These are phyloP conservation scores for Poecilus cupreus DNA, from an alignment of 2,888 invertebrate species.

Conservation along the genomic window DNA sequence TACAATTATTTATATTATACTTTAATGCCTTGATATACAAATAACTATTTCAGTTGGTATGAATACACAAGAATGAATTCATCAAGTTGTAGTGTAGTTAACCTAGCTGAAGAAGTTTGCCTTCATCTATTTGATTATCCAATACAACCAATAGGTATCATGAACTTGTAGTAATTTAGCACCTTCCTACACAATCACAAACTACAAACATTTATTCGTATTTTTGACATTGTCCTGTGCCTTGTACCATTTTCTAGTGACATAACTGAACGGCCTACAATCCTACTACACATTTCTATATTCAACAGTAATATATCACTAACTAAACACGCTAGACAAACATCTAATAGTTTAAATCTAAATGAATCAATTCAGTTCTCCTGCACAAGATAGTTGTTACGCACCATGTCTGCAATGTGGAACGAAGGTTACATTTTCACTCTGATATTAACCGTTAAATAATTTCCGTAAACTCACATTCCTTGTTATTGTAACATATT, in stretches of 20 bases:
- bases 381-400: not conserved
- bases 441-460: not conserved
- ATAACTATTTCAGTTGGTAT: too few species aligned
- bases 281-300: not conserved
- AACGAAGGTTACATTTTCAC: not conserved
- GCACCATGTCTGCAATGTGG: not conserved
- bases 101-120: too few species aligned
- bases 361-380: not conserved
- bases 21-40: too few species aligned
- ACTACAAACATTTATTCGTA: too few species aligned
- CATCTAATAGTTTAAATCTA: too few species aligned
- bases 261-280: not conserved
- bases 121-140: too few species aligned
- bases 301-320: not conserved
- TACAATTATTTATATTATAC: too few species aligned
- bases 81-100: too few species aligned
- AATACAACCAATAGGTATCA: too few species aligned
- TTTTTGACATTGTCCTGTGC: not conserved
- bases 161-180: too few species aligned
- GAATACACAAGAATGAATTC: too few species aligned
- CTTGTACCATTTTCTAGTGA: not conserved
- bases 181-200: too few species aligned
- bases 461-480: conserved; percentile 12
- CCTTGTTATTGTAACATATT: not conserved
- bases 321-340: not conserved